Percentiles rank a stretch among this genome's conserved stretches.
Conservation (phyloP, 2,888 invertebrate genomes). For the Cylloceria caligata region DNA sequence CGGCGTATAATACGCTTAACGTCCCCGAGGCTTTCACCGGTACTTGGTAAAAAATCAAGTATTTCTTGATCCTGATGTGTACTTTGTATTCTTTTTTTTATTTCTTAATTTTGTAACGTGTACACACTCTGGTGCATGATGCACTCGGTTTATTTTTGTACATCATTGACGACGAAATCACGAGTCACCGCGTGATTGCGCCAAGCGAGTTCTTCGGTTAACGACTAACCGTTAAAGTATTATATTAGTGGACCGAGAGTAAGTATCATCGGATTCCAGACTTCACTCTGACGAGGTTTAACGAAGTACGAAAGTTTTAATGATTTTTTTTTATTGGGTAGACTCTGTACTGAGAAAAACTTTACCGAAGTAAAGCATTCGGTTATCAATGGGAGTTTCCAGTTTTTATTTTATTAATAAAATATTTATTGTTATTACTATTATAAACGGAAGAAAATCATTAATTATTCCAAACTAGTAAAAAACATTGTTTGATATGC, state of each 20-base stretch:
- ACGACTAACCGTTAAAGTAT: constrained; percentile 26
- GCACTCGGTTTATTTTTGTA: constrained; percentile 29
- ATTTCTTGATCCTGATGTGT: constrained; percentile 13
- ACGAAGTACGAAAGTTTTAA: background rate
- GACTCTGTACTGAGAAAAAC: background rate
- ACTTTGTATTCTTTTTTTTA: background rate
- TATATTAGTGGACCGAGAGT: constrained; percentile 6
- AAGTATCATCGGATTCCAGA: constrained; percentile 5
- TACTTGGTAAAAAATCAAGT: constrained; percentile 32
- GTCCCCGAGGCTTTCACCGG: constrained; percentile 65
- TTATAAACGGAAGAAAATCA: too few species aligned
- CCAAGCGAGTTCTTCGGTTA: constrained; percentile 8
- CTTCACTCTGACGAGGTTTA: constrained; percentile 19
- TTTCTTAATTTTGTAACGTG: background rate
- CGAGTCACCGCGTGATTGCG: constrained; percentile 25
- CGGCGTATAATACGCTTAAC: constrained; percentile 40
- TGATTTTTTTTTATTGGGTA: background rate
- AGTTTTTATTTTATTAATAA: too few species aligned
- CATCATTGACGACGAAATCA: background rate
- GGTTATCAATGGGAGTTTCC: too few species aligned
- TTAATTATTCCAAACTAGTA: too few species aligned
- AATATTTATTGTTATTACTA: too few species aligned
- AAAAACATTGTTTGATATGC: too few species aligned
- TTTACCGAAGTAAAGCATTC: too few species aligned
- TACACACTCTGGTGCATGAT: background rate